phyloP scores from a whole-genome alignment of 2,888 invertebrate genomes.

The Pristionchus japonicus region DNA sequence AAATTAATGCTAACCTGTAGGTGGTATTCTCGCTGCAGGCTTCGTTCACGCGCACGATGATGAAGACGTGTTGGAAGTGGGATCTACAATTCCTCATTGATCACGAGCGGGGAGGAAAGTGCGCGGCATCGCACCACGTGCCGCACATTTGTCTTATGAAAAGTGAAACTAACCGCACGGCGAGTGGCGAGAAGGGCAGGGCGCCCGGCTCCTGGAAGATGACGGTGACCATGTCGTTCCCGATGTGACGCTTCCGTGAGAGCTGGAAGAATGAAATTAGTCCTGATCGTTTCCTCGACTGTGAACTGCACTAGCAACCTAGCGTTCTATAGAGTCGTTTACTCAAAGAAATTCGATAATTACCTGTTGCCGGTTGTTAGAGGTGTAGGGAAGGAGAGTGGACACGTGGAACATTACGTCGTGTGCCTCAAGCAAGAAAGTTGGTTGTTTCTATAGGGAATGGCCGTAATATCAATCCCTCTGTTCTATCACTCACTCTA shows the following conservation, averaged over 20 bases:
- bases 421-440: slow-evolving; percentile 73
- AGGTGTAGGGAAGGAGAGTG: slow-evolving; percentile 94
- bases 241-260: slow-evolving; percentile 93
- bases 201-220: slow-evolving; percentile 84
- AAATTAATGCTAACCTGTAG: slow-evolving; percentile 81
- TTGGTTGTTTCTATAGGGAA: background rate
- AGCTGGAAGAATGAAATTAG: slow-evolving; percentile 78
- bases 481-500: background rate
- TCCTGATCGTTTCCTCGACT: no score
- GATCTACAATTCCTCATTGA: slow-evolving; percentile 74
- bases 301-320: no score
- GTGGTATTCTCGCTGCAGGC: slow-evolving; percentile 92
- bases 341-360: no score
- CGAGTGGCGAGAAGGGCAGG: slow-evolving; percentile 91
- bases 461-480: no score
- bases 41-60: slow-evolving; percentile 89
- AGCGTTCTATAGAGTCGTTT: background rate
- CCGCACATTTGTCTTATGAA: background rate
- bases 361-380: slow-evolving; percentile 93
- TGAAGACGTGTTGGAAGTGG: slow-evolving; percentile 97
- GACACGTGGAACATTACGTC: slow-evolving; percentile 97
- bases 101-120: no score
- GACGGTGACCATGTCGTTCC: slow-evolving; percentile 97
- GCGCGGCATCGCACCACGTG: background rate
- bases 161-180: slow-evolving; percentile 82